phyloP scores from a whole-genome alignment of 2,888 invertebrate species.

The Leptopilina drosophilae region DNA sequence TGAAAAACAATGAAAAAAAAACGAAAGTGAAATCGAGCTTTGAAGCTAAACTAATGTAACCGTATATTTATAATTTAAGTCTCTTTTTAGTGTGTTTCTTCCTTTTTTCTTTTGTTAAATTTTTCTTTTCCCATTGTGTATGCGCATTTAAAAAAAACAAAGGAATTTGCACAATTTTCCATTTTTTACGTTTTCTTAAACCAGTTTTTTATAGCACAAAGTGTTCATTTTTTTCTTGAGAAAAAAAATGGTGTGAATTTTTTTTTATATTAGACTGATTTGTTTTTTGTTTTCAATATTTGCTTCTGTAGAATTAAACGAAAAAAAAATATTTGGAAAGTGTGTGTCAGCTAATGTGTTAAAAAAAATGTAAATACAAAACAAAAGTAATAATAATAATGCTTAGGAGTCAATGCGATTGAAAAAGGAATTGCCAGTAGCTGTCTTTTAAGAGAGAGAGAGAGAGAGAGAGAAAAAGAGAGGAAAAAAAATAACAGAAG shows the following conservation, averaged over 20 bases:
- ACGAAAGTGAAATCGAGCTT: constrained; percentile 30
- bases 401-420: constrained; percentile 63
- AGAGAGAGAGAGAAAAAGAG: too few relatives aligned
- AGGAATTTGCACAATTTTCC: neutral
- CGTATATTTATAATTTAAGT: neutral
- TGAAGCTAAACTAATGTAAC: constrained; percentile 9
- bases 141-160: neutral
- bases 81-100: constrained; percentile 22
- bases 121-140: neutral
- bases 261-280: neutral
- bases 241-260: constrained; percentile 5
- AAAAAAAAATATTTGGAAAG: neutral
- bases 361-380: constrained; percentile 50
- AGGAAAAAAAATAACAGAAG: too few relatives aligned
- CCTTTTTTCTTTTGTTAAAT: neutral
- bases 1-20: neutral
- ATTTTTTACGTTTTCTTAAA: neutral
- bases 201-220: neutral
- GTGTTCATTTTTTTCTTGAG: neutral
- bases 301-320: neutral
- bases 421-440: constrained; percentile 59
- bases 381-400: constrained; percentile 41
- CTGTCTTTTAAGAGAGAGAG: constrained; percentile 39
- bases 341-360: constrained; percentile 38
- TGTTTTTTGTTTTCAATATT: neutral